These are phyloP conservation scores for Isichthys henryi DNA, from an alignment of 2,113 vertebrate species.

Conservation along the genomic window DNA sequence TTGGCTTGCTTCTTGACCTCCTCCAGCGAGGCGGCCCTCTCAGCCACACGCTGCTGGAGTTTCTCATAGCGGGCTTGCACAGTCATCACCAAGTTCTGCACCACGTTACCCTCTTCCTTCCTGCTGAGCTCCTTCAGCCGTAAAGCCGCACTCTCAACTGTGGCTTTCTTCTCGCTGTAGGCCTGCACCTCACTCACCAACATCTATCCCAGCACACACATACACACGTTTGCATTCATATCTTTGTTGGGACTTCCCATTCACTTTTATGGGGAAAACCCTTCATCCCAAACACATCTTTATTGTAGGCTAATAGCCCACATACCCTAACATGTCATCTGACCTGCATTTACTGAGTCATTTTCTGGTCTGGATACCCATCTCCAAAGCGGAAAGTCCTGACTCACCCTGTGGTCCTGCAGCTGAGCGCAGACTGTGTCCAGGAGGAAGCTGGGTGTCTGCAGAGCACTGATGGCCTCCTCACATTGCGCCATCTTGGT, in stretches of 20 bases:
- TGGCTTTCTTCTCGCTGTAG: slow-evolving; percentile 55
- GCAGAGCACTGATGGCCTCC: slow-evolving; percentile 52
- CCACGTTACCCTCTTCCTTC: slow-evolving; percentile 63
- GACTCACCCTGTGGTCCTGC: slow-evolving; percentile 68
- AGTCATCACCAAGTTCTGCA: slow-evolving; percentile 62
- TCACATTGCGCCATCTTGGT: slow-evolving; percentile 65
- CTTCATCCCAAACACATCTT: neutral
- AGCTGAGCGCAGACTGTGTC: slow-evolving; percentile 66
- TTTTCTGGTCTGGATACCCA: neutral
- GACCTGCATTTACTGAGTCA: neutral
- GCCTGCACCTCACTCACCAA: slow-evolving; percentile 57
- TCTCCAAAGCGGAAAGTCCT: slow-evolving; percentile 48
- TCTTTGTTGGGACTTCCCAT: neutral
- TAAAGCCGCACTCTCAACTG: slow-evolving; percentile 52
- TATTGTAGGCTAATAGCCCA: neutral
- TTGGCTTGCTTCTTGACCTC: slow-evolving; percentile 64
- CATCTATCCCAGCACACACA: slow-evolving; percentile 42
- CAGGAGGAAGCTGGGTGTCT: slow-evolving; percentile 67
- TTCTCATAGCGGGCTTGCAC: slow-evolving; percentile 63
- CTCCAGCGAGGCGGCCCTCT: slow-evolving; percentile 60
- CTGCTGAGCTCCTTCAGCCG: slow-evolving; percentile 60
- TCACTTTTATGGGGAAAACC: neutral
- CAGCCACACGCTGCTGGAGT: slow-evolving; percentile 51
- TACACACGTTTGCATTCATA: neutral
- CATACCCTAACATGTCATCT: neutral